These are phyloP conservation scores for Ophion slaviceki DNA, from an alignment of 2,888 invertebrate species.

Conservation along the genomic window DNA sequence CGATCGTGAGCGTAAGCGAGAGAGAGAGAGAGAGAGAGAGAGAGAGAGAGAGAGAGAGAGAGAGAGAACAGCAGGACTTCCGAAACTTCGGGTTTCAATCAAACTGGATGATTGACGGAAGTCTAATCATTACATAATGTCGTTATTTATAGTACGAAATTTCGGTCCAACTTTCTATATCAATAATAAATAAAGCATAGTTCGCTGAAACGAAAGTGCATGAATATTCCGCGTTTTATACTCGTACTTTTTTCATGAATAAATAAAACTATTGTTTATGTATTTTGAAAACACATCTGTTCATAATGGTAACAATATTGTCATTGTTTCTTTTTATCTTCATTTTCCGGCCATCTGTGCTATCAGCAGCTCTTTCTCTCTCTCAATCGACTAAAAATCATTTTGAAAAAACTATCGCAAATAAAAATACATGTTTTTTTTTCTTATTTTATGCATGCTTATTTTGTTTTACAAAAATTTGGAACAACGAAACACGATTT, in stretches of 20 bases:
- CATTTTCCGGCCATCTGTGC: no score
- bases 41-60: background rate
- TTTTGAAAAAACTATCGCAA: background rate
- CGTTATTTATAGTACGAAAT: slow-evolving; percentile 15
- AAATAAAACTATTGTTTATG: background rate
- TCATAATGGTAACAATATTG: background rate
- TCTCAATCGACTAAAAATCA: background rate
- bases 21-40: background rate
- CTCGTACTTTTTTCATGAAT: background rate
- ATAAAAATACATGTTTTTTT: background rate
- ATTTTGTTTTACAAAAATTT: background rate
- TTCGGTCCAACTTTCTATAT: background rate
- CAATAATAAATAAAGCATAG: background rate
- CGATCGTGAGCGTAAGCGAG: slow-evolving; percentile 4
- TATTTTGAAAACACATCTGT: background rate
- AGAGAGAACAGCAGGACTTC: background rate
- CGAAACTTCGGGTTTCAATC: slow-evolving; percentile 35
- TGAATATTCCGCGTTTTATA: background rate
- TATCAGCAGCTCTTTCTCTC: no score
- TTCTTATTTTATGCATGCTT: background rate
- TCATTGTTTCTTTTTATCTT: background rate
- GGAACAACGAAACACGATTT: background rate
- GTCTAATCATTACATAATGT: slow-evolving; percentile 22
- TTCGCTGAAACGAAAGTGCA: background rate
- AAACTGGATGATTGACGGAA: slow-evolving; percentile 28